These are phyloP conservation scores for Delia radicum DNA, from an alignment of 1,140 invertebrate species.

Conservation along the genomic window DNA sequence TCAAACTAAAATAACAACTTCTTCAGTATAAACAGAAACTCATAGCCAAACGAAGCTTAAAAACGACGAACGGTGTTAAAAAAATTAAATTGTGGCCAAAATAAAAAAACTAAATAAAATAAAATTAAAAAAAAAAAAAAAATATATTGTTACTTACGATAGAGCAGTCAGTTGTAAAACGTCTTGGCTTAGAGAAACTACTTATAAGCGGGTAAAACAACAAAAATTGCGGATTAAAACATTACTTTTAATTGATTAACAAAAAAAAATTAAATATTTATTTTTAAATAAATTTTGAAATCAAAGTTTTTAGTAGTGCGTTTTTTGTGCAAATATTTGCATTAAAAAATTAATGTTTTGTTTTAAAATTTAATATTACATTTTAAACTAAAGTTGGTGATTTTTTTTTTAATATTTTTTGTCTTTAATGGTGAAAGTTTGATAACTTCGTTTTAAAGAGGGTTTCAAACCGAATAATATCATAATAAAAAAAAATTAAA, in stretches of 20 bases:
- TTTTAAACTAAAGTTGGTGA: background rate
- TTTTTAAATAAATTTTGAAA: background rate
- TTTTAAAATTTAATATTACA: too few species aligned
- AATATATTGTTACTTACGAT: background rate
- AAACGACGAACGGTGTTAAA: background rate
- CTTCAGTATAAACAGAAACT: background rate
- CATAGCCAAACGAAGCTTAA: background rate
- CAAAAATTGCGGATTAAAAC: too few species aligned
- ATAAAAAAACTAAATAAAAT: background rate
- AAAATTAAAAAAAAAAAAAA: background rate
- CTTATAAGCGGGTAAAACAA: background rate
- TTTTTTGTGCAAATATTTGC: background rate
- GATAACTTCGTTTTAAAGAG: conserved; percentile 13
- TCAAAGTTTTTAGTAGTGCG: background rate
- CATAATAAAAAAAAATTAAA: conserved; percentile 7
- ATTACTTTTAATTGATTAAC: too few species aligned
- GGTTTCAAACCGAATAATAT: background rate
- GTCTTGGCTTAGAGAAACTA: conserved; percentile 11
- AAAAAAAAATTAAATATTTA: background rate
- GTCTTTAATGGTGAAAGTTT: conserved; percentile 10
- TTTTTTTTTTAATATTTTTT: background rate
- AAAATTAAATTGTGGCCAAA: conserved; percentile 3
- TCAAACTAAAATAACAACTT: background rate
- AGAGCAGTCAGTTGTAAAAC: background rate
- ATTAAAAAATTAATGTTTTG: conserved; percentile 5